A percentile compares a stretch with the other conserved stretches of the same genome.
Conservation (phyloP, 2,797 vertebrate genomes). For the Cryptoblepharus egeriae region DNA sequence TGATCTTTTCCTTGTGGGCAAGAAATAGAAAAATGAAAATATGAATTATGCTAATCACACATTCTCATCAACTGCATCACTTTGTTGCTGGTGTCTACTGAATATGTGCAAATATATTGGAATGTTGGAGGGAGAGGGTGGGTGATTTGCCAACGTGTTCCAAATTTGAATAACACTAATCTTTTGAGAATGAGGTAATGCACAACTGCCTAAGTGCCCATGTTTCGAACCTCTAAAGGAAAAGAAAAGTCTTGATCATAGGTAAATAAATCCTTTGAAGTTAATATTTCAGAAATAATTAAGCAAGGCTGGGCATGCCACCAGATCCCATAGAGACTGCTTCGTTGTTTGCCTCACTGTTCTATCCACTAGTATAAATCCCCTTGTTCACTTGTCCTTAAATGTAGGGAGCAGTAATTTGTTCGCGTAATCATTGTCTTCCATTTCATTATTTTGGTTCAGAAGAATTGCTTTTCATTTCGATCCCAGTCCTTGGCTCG, state of each 20-base stretch:
- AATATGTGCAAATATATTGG: neutral
- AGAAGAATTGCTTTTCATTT: too few species aligned
- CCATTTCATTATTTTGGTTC: neutral
- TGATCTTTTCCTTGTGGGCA: slow-evolving; percentile 13
- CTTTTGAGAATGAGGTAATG: neutral
- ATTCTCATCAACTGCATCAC: neutral
- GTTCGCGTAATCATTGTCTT: neutral
- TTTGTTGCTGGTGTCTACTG: neutral
- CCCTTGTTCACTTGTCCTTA: neutral
- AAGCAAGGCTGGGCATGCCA: neutral
- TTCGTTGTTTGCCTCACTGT: neutral
- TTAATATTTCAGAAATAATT: neutral
- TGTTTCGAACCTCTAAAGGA: neutral
- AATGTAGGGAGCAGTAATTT: neutral
- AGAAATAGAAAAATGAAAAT: slow-evolving; percentile 3
- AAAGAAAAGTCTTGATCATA: neutral
- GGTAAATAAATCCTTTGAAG: neutral
- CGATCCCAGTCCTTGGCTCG: neutral
- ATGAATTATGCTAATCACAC: slow-evolving; percentile 9
- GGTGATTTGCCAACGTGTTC: neutral
- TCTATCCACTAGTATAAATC: neutral
- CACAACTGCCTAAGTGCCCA: neutral
- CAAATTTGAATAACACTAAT: neutral
- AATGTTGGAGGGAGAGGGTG: neutral
- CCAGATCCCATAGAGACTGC: neutral